These are phyloP conservation scores for Onychomys torridus DNA, from an alignment of 2,797 vertebrate species.

Conservation along the genomic window DNA sequence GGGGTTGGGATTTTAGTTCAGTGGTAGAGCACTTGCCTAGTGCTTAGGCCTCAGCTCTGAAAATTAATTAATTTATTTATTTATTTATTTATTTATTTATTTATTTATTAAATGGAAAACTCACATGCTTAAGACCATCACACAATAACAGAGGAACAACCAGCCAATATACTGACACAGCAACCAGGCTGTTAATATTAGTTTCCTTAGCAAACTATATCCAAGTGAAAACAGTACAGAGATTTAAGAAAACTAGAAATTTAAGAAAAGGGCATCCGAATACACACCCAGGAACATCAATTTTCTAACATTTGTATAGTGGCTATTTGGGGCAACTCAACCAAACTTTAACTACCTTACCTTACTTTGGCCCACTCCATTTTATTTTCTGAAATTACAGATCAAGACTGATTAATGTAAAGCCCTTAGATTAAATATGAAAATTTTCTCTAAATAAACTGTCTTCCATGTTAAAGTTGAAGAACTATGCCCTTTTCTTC, in stretches of 20 bases:
- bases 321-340: background rate
- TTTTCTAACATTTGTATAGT: background rate
- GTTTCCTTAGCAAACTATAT: background rate
- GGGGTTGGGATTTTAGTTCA: too few relatives aligned
- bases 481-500: slow-evolving; percentile 40
- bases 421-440: background rate
- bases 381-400: slow-evolving; percentile 32
- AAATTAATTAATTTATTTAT: too few relatives aligned
- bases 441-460: slow-evolving; percentile 25
- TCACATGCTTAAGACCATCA: background rate
- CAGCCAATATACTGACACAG: background rate
- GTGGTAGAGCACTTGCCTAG: too few relatives aligned
- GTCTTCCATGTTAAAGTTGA: background rate
- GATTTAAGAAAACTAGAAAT: too few relatives aligned
- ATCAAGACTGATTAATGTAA: background rate
- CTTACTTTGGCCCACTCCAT: background rate
- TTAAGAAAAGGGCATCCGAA: background rate
- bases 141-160: background rate
- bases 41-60: too few relatives aligned
- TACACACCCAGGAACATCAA: background rate
- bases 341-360: background rate
- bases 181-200: background rate
- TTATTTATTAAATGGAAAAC: background rate
- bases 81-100: too few relatives aligned
- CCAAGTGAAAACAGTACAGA: background rate